Conservation (phyloP, 2,113 vertebrate species). For the Halichoeres trimaculatus region DNA sequence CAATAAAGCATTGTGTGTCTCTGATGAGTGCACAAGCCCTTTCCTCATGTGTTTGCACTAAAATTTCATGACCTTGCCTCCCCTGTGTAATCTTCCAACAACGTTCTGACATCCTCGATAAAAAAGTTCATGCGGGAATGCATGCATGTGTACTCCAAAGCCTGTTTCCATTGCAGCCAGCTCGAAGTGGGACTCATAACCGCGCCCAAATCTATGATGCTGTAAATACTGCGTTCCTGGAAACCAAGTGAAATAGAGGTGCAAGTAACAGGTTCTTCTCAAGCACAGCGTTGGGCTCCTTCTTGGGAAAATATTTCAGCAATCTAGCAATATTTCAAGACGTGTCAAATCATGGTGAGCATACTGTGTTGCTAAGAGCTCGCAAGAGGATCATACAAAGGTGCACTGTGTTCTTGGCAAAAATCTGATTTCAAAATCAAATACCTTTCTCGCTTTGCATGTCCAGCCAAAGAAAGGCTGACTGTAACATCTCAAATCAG, state of each 20-base stretch:
- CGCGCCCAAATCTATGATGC: slow-evolving; percentile 43
- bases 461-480: slow-evolving; percentile 19
- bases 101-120: slow-evolving; percentile 62
- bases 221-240: slow-evolving; percentile 21
- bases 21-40: slow-evolving; percentile 49
- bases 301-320: slow-evolving; percentile 46
- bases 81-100: slow-evolving; percentile 58
- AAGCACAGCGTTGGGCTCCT: slow-evolving; percentile 14
- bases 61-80: slow-evolving; percentile 62
- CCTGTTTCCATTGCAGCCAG: slow-evolving; percentile 24
- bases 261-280: slow-evolving; percentile 51
- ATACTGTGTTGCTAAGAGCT: slow-evolving; percentile 26
- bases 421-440: slow-evolving; percentile 35
- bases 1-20: slow-evolving; percentile 55
- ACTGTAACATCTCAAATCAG: slow-evolving; percentile 4
- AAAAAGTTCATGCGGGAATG: slow-evolving; percentile 48
- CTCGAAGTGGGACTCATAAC: slow-evolving; percentile 48
- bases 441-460: slow-evolving; percentile 25
- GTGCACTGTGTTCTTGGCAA: slow-evolving; percentile 24
- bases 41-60: slow-evolving; percentile 69
- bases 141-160: slow-evolving; percentile 37
- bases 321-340: slow-evolving; percentile 42
- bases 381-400: slow-evolving; percentile 24
- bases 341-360: slow-evolving; percentile 47
- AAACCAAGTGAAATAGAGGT: slow-evolving; percentile 24